A percentile compares a stretch with the other conserved stretches of the same genome.
These are phyloP conservation scores for Muscicapa comitata DNA, from an alignment of 2,797 vertebrate genomes.

Conservation along the genomic window DNA sequence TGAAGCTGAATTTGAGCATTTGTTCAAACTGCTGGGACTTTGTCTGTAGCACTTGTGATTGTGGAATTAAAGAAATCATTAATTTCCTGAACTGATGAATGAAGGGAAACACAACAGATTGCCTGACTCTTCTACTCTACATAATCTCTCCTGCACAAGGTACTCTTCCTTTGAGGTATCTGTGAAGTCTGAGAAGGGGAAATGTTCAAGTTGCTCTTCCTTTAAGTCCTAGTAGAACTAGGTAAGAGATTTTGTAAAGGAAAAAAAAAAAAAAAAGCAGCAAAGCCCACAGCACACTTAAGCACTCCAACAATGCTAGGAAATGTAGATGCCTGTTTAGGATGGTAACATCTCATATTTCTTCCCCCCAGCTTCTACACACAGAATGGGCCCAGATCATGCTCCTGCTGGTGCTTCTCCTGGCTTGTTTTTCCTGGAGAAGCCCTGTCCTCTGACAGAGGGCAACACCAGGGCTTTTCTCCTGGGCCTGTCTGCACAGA, in stretches of 20 bases:
- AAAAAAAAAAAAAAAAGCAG: not conserved
- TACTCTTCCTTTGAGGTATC: not conserved
- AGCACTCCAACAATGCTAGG: not conserved
- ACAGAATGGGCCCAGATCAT: fast-evolving
- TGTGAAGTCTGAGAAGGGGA: not conserved
- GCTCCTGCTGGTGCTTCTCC: not conserved
- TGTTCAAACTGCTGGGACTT: not conserved
- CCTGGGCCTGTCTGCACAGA: not conserved
- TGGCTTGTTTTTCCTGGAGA: not conserved
- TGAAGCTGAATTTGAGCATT: not conserved
- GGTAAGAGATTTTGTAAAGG: not conserved
- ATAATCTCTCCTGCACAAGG: not conserved
- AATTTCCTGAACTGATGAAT: not conserved
- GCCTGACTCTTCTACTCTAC: not conserved
- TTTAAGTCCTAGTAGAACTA: not conserved
- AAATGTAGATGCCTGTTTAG: not conserved
- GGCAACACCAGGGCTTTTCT: not conserved
- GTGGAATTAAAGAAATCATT: not conserved
- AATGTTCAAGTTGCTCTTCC: not conserved
- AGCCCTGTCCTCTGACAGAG: not conserved
- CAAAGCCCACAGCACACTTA: not conserved
- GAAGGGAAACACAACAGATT: not conserved
- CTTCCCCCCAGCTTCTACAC: not conserved
- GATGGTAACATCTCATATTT: not conserved
- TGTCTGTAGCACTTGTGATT: not conserved